Percentiles rank a stretch among this genome's conserved stretches.
phyloP scores from a whole-genome alignment of 2,888 invertebrate genomes.

The Agrotis ipsilon region DNA sequence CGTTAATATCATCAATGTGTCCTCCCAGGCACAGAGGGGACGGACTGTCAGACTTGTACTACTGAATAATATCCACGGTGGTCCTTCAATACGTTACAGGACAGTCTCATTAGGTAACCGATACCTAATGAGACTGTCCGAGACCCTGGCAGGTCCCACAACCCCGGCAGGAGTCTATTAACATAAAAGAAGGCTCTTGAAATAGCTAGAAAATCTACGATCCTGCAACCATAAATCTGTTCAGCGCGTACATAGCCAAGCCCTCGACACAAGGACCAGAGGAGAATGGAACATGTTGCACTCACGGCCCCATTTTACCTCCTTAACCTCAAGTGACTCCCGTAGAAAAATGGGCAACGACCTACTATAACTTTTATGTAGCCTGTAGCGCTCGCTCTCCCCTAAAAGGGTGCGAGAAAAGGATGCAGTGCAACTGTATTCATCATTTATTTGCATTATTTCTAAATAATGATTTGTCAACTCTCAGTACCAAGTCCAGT shows the following conservation, averaged over 20 bases:
- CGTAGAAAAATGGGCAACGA: conserved; percentile 35
- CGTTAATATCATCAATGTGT: too few relatives aligned
- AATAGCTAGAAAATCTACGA: not conserved
- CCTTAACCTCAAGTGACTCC: conserved; percentile 18
- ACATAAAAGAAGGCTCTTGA: not conserved
- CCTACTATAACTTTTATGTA: conserved; percentile 13
- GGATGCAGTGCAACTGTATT: not conserved
- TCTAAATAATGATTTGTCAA: conserved; percentile 1
- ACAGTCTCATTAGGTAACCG: too few relatives aligned
- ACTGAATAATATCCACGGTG: too few relatives aligned
- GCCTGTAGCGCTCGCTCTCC: conserved; percentile 14
- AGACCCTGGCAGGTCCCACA: too few relatives aligned
- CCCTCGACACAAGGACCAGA: conserved; percentile 26
- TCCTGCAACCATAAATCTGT: conserved; percentile 11
- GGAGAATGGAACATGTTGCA: conserved; percentile 29
- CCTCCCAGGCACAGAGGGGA: too few relatives aligned
- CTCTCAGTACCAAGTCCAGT: not conserved
- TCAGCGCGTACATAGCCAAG: conserved; percentile 18
- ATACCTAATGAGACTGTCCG: too few relatives aligned
- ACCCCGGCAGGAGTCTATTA: too few relatives aligned
- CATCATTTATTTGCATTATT: conserved; percentile 6
- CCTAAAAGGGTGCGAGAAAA: conserved; percentile 3
- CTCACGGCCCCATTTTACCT: conserved; percentile 34
- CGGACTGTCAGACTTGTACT: too few relatives aligned
- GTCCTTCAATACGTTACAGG: too few relatives aligned